These are phyloP conservation scores for Acromyrmex heyeri DNA, from an alignment of 1,140 invertebrate species.

Conservation along the genomic window DNA sequence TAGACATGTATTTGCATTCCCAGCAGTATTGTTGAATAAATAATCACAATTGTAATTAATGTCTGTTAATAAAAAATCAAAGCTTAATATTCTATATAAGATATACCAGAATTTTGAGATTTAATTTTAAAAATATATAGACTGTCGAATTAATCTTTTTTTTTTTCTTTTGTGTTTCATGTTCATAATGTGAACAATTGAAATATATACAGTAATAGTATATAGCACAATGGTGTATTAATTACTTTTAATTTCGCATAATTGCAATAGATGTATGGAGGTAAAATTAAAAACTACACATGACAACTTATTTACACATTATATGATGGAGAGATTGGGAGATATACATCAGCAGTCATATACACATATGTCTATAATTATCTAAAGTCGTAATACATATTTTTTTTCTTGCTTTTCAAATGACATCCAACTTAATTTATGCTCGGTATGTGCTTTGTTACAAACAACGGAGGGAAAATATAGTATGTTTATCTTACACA, in stretches of 20 bases:
- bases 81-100: not conserved
- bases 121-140: not conserved
- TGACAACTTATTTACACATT: constrained; percentile 83
- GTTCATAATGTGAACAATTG: not conserved
- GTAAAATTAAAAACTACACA: constrained; percentile 11
- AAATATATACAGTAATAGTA: not conserved
- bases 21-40: constrained; percentile 64
- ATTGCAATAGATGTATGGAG: constrained; percentile 3
- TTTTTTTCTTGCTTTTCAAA: constrained; percentile 60
- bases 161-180: not conserved
- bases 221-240: not conserved
- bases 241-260: not conserved
- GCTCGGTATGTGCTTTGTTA: constrained; percentile 66
- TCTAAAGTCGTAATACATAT: constrained; percentile 77
- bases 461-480: constrained; percentile 69
- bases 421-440: constrained; percentile 76
- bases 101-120: not conserved
- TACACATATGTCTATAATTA: constrained; percentile 79
- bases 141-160: not conserved
- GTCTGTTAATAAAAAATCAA: not conserved
- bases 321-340: constrained; percentile 76
- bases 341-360: constrained; percentile 80
- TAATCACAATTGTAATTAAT: not conserved
- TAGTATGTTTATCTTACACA: constrained; percentile 70
- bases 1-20: constrained; percentile 53